Conservation (phyloP, 23 tunicate species). For the Ascidia mentula region DNA sequence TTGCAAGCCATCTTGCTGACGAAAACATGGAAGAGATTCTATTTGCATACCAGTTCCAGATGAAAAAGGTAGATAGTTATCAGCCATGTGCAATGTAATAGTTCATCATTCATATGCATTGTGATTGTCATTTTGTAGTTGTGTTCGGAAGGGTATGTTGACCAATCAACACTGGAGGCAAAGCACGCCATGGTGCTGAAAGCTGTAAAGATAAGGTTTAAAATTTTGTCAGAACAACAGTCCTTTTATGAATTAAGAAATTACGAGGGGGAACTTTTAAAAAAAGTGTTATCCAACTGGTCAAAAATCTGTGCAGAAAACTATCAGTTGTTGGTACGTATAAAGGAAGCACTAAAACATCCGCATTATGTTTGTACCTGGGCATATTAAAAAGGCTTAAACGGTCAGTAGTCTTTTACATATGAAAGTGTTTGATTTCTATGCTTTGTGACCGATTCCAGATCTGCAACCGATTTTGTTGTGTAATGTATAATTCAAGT, state of each 20-base stretch:
- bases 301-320: background rate
- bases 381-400: too few species aligned
- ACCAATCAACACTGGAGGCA: background rate
- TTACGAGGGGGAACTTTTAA: background rate
- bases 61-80: background rate
- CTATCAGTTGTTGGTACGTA: background rate
- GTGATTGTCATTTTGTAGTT: background rate
- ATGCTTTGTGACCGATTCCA: too few species aligned
- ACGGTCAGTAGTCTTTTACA: too few species aligned
- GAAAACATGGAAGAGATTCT: background rate
- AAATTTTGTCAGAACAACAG: background rate
- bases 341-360: too few species aligned
- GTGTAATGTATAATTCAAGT: too few species aligned
- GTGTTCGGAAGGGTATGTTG: background rate
- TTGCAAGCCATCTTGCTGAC: background rate
- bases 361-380: too few species aligned
- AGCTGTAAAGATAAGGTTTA: background rate
- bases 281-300: background rate
- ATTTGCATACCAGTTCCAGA: background rate
- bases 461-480: too few species aligned
- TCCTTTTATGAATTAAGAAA: background rate
- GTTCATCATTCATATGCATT: background rate
- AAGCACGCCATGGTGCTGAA: background rate
- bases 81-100: background rate
- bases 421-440: too few species aligned